Percentiles rank a stretch among this genome's conserved stretches.
phyloP scores from a whole-genome alignment of 2,888 invertebrate genomes.

The Dendrolimus houi region DNA sequence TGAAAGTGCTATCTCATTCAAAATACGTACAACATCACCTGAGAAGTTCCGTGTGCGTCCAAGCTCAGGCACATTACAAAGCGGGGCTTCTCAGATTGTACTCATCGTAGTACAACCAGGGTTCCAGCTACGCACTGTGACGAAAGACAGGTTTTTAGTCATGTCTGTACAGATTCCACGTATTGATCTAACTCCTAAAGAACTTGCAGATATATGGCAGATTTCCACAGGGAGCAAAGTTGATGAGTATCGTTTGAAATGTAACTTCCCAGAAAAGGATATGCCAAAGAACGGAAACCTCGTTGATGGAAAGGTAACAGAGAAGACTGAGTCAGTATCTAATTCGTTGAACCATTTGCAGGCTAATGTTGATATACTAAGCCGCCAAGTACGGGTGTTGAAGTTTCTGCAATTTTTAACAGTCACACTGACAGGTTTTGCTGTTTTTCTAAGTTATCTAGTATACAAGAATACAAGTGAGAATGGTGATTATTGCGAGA shows the following conservation, averaged over 20 bases:
- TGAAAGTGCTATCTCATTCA: conserved; percentile 58
- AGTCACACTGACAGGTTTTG: conserved; percentile 36
- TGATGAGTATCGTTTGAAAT: conserved; percentile 84
- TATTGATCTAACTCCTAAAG: conserved; percentile 72
- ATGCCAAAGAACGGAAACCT: conserved; percentile 44
- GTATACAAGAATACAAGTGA: conserved; percentile 43
- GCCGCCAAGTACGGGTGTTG: conserved; percentile 41
- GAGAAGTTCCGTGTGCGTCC: conserved; percentile 96
- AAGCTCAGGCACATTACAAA: conserved; percentile 84
- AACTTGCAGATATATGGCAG: conserved; percentile 86
- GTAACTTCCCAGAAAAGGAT: conserved; percentile 74
- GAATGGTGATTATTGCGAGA: conserved; percentile 42
- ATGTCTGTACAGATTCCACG: conserved; percentile 85
- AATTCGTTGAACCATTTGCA: conserved; percentile 76
- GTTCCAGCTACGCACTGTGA: conserved; percentile 79
- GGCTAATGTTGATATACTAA: conserved; percentile 42
- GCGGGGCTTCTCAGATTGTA: conserved; percentile 79
- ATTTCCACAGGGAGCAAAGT: conserved; percentile 75
- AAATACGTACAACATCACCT: conserved; percentile 97
- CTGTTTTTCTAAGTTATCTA: conserved; percentile 44
- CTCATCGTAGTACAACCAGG: conserved; percentile 86
- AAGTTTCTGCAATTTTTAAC: conserved; percentile 51
- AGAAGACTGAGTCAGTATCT: conserved; percentile 85
- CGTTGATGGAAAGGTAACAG: conserved; percentile 47
- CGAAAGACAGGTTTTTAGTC: conserved; percentile 91